A percentile compares a stretch with the other conserved stretches of the same genome.
Evolutionary conservation across 2,797 vertebrate species (phyloP).

Genomic region (Myotis vivesi): DNA sequence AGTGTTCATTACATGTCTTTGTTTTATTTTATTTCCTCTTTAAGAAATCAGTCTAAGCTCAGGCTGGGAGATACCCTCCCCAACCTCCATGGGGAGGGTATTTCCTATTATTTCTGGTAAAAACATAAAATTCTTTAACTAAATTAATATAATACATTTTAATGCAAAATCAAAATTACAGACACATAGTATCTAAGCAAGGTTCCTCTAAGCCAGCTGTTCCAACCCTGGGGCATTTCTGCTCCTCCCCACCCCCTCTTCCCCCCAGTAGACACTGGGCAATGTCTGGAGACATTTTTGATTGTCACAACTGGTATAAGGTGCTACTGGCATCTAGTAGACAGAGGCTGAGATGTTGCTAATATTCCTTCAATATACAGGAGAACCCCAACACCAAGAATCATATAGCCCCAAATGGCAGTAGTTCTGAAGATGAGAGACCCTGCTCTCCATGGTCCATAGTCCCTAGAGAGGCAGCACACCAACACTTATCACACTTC

Average conservation of each 20-base stretch:
- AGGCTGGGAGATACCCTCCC: not conserved
- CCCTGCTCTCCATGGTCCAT: not conserved
- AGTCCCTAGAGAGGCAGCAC: not conserved
- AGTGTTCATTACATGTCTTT: not conserved
- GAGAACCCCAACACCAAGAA: not conserved
- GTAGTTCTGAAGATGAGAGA: not conserved
- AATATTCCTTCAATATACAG: not conserved
- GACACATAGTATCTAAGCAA: not conserved
- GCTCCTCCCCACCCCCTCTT: too few relatives aligned
- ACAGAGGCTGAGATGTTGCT: not conserved
- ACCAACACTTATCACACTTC: not conserved
- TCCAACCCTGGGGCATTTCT: not conserved
- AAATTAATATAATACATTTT: not conserved
- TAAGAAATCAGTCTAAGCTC: not conserved
- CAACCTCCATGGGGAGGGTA: not conserved
- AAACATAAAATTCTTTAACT: not conserved
- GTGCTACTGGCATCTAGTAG: not conserved
- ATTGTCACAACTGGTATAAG: not conserved
- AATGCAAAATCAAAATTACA: not conserved
- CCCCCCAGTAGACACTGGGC: not conserved
- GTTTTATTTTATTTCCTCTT: not conserved
- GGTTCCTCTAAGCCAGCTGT: not conserved
- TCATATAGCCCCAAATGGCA: not conserved
- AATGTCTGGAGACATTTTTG: not conserved
- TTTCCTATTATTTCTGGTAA: not conserved